Conservation (phyloP, 2,113 vertebrate genomes). For the Raja brachyura region DNA sequence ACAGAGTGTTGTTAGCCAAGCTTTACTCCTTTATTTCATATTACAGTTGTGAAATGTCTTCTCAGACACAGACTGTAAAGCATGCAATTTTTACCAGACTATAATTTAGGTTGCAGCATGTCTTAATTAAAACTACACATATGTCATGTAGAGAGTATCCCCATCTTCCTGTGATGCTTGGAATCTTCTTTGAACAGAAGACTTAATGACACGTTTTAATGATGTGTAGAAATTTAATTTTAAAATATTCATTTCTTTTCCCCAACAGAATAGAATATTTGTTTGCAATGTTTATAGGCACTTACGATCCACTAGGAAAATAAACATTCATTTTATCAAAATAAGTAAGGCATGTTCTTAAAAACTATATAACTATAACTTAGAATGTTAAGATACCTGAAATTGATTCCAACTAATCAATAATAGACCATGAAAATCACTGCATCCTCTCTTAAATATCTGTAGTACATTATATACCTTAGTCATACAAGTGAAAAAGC, state of each 20-base stretch:
- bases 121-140: conserved; percentile 29
- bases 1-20: conserved; percentile 20
- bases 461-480: too few relatives aligned
- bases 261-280: background rate
- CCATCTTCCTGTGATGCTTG: conserved; percentile 4
- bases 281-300: background rate
- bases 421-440: background rate
- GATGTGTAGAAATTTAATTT: background rate
- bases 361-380: background rate
- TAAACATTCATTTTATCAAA: background rate
- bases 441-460: background rate
- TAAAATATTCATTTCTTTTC: background rate
- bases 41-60: conserved; percentile 6
- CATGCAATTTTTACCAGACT: conserved; percentile 33
- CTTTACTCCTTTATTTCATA: conserved; percentile 20
- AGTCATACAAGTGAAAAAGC: background rate
- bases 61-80: conserved; percentile 25
- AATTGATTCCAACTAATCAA: background rate
- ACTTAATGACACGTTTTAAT: background rate
- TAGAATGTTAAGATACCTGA: background rate
- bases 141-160: background rate
- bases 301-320: background rate
- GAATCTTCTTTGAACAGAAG: conserved; percentile 19
- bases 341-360: background rate
- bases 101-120: conserved; percentile 10